Base-by-base conservation (phyloP, 2,888 invertebrate species). In the Cephus nigrinus region DNA sequence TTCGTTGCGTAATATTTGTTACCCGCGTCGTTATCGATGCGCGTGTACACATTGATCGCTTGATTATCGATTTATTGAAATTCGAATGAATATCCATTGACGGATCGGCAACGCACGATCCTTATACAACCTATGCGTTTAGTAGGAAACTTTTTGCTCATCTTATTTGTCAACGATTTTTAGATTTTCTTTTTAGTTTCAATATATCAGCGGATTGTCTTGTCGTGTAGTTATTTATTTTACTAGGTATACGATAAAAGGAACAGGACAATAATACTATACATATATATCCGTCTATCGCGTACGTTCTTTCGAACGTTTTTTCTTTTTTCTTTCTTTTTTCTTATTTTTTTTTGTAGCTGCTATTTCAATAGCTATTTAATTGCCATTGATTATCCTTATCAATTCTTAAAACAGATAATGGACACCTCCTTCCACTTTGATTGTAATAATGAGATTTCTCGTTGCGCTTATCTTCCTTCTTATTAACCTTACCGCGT, bases 71-170 rank as follows among this genome's bases (percentile, higher is more conserved):
- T 11, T n/a, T 71, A 71, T 71, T n/a, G 71, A 71, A 71, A 71
- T 32, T 71, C 71, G 30, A 71, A 71, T 71, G 71, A 71, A 40
- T 71, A 71, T 31, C 71, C 31, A 71, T 71, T 71, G 15, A 40
- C 40, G 31, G 30, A 71, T 71, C 71, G 71, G n/a, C 30, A 71
- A 5, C 40, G n/a, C 75, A 71, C 78, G 78, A 35, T 73, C 34
- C 80, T 15, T 80, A 79, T 77, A 76, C 73, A 73, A 68, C 69
- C 79, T 85, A 84, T 81, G 79, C 86, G 82, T 83, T 86, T 85
- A 83, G 85, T 90, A 88, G 87, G 88, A 89, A 89, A 89, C 85
- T 81, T 83, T 84, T 85, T 82, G 77, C 84, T 85, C 79, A 80
- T 82, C 79, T 84, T 85, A 88, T 86, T 86, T 86, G 85, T 85